These are phyloP conservation scores for Macrobrachium nipponense DNA, from an alignment of 1,140 invertebrate genomes.

Conservation along the genomic window DNA sequence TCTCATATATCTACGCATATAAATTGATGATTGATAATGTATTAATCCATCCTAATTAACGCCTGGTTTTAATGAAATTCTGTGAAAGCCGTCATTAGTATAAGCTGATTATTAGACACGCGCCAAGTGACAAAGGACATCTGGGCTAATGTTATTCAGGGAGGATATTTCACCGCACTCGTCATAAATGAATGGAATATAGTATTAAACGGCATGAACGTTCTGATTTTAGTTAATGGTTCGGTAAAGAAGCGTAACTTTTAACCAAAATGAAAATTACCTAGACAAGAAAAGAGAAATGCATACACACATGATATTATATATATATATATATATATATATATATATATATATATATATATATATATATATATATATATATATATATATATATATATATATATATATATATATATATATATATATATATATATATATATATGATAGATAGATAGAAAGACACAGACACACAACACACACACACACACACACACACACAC, in stretches of 20 bases:
- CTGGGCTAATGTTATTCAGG: too few relatives aligned
- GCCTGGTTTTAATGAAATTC: too few relatives aligned
- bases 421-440: neutral
- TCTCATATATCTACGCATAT: too few relatives aligned
- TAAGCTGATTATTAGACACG: too few relatives aligned
- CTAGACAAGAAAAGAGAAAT: neutral
- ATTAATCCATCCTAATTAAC: too few relatives aligned
- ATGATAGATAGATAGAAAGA: neutral
- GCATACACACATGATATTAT: neutral
- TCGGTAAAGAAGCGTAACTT: neutral
- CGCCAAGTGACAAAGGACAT: too few relatives aligned
- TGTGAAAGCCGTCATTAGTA: too few relatives aligned
- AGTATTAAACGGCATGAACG: neutral
- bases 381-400: neutral
- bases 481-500: neutral
- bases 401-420: neutral
- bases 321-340: neutral
- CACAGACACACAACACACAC: neutral
- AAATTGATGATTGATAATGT: too few relatives aligned
- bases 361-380: neutral
- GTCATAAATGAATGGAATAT: too few relatives aligned
- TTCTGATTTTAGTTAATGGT: neutral
- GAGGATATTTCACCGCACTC: too few relatives aligned
- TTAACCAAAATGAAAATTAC: neutral
- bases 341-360: neutral